phyloP scores from a whole-genome alignment of 1,140 invertebrate species.

The Drosophila sproati region DNA sequence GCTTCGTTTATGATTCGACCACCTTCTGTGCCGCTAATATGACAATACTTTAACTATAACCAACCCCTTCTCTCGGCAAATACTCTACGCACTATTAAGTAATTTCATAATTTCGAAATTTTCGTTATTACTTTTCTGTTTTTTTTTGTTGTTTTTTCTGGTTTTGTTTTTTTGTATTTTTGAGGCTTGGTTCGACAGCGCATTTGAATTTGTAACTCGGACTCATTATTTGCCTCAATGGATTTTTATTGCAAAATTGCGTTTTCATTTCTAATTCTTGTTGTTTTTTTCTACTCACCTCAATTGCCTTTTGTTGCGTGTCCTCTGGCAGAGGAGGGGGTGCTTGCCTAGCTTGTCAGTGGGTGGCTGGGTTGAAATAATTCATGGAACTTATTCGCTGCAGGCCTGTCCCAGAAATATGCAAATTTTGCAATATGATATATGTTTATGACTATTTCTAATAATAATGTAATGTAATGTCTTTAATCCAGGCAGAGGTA shows the following conservation, averaged over 20 bases:
- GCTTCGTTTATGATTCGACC: slow-evolving; percentile 30
- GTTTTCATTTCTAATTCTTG: slow-evolving; percentile 69
- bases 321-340: neutral
- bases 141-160: neutral
- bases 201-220: slow-evolving; percentile 17
- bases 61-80: slow-evolving; percentile 8
- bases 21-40: slow-evolving; percentile 62
- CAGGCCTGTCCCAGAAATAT: slow-evolving; percentile 34
- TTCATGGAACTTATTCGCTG: slow-evolving; percentile 16
- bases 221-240: slow-evolving; percentile 57
- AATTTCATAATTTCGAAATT: slow-evolving; percentile 46
- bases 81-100: slow-evolving; percentile 53
- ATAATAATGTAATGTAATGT: slow-evolving; percentile 23
- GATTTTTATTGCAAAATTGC: slow-evolving; percentile 80
- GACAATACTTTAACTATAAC: slow-evolving; percentile 45
- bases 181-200: slow-evolving; percentile 47
- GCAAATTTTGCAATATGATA: slow-evolving; percentile 51
- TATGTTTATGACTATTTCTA: slow-evolving; percentile 30
- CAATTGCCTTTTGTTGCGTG: slow-evolving; percentile 36
- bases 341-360: neutral
- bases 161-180: slow-evolving; percentile 16
- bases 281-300: slow-evolving; percentile 10
- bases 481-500: neutral
- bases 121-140: slow-evolving; percentile 3
- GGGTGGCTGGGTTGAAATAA: slow-evolving; percentile 14